Evolutionary conservation across 2,888 invertebrate genomes (phyloP), one percentile per base, ranked within the genome.

Genomic region (Lycia hirtaria): DNA sequence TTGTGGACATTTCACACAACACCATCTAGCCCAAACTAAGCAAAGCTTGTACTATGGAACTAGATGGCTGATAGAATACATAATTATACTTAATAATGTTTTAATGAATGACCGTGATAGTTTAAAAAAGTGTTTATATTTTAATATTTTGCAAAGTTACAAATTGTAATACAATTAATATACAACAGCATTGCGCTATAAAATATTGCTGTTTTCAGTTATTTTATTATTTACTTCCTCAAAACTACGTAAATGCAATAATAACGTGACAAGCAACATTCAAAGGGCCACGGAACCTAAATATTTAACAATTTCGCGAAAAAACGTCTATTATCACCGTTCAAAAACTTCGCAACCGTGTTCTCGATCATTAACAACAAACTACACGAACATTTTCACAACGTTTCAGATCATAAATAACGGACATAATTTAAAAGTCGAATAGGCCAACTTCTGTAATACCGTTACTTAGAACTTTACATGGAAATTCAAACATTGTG

Each of bases 401-500:
- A 44, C 22, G 20, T 50, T 38, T 43, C 14, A 15, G 14, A 17
- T 30, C 50, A 38, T 56, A 53, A 58, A 58, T 58, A 53, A 57
- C 57, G 2, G 32, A 24, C 57, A 58, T 58, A 43, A 58, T 49
- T 58, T 52, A 32, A 52, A 52, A 58, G 37, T 43, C 12, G 48
- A 57, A 37, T 51, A 33, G 45, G 40, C 26, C 19, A 56, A 56
- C 33, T 56, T 56, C 47, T 33, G 32, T 56, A 51, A 51, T 56
- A 44, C 45, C 56, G 51, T 56, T 56, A 51, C 51, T 56, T 53
- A 43, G 12, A 57, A 48, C 48, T 64, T 64, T 60, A 60, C 58
- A 56, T 57, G 52, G 56, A 57, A 63, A 60, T 53, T 58, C 56
- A 58, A 64, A 56, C 50, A 49, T 41, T 52, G 52, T 43, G 48